Evolutionary conservation across 2,113 vertebrate genomes (phyloP), one percentile per base, ranked within the genome.

Genomic region (Nothocercus julius): DNA sequence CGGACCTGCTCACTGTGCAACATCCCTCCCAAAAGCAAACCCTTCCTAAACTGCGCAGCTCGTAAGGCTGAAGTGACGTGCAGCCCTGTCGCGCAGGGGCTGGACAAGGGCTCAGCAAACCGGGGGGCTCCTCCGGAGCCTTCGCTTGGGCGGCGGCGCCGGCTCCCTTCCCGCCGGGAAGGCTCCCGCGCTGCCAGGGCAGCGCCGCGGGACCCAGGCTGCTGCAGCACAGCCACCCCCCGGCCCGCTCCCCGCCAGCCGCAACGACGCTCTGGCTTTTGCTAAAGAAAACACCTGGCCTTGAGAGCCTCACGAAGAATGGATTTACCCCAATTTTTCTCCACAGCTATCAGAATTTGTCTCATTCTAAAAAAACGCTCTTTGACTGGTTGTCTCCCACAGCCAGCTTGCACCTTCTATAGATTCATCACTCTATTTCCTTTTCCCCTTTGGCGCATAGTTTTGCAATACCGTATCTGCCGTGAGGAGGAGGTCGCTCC

Each of bases 91-190:
- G 21, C 21, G 49, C 49, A 5, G 49, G 49, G 69, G 73, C n/a
- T 36, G 51, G 17, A 28, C 18, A 1, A 7, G 68, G 0, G 0
- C 77, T 13, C 2, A 21, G 11, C 22, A 25, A 16, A 4, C 36
- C 36, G 36, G 36, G 36, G 36, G 36, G 36, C 36, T 36, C 36
- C 36, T 30, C 21, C 1, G 5, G 6, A 25, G 22, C 85, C 84
- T 40, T 70, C 54, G 47, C 72, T 14, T 2, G 1, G 30, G 10
- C 32, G 8, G 0, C 10, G 53, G 9, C 15, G 2, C 22, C 0
- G 0, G n/a, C 49, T 79, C 25, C 87, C 40, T 32, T 32, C 5
- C 34, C 2, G 0, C 5, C 1, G 1, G 27, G 13, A 16, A 40
- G 5, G 36, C n/a, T 7, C 81, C 68, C 54, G 6, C 17, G 24